Percentiles rank a stretch among this genome's conserved stretches.
phyloP scores from a whole-genome alignment of 2,888 invertebrate species.

The Harmothoe impar region DNA sequence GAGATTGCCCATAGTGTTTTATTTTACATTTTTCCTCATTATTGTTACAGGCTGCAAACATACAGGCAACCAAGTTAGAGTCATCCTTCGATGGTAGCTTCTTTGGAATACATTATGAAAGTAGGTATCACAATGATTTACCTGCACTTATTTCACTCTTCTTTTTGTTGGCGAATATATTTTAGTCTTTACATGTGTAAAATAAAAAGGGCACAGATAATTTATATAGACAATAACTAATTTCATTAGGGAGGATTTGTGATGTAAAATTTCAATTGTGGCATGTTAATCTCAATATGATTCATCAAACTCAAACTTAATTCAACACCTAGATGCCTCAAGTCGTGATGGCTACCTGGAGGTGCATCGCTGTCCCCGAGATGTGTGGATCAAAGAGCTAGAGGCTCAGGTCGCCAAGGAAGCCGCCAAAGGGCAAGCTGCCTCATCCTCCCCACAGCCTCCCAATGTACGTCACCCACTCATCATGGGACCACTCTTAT shows the following conservation, averaged over 20 bases:
- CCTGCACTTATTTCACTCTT: too few species aligned
- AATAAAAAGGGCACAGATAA: too few species aligned
- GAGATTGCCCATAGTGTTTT: too few species aligned
- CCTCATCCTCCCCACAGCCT: background rate
- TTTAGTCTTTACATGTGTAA: too few species aligned
- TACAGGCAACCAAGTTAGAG: conserved; percentile 73
- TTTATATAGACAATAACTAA: too few species aligned
- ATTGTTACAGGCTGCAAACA: background rate
- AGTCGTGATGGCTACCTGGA: conserved; percentile 75
- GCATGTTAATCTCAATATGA: too few species aligned
- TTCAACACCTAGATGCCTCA: background rate
- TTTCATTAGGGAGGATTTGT: too few species aligned
- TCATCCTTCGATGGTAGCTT: conserved; percentile 78
- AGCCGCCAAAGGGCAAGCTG: conserved; percentile 26
- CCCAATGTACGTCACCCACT: background rate
- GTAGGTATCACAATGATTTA: too few species aligned
- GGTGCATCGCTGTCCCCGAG: conserved; percentile 77
- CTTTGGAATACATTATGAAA: conserved; percentile 77
- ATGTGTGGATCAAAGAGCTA: conserved; percentile 79
- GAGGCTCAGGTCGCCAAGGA: conserved; percentile 70
- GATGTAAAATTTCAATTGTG: too few species aligned
- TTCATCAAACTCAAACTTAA: too few species aligned
- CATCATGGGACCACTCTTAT: background rate
- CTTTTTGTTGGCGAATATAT: too few species aligned
- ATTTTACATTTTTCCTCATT: too few species aligned